These are phyloP conservation scores for Eremophila alpestris DNA, from an alignment of 2,797 vertebrate species.

Conservation along the genomic window DNA sequence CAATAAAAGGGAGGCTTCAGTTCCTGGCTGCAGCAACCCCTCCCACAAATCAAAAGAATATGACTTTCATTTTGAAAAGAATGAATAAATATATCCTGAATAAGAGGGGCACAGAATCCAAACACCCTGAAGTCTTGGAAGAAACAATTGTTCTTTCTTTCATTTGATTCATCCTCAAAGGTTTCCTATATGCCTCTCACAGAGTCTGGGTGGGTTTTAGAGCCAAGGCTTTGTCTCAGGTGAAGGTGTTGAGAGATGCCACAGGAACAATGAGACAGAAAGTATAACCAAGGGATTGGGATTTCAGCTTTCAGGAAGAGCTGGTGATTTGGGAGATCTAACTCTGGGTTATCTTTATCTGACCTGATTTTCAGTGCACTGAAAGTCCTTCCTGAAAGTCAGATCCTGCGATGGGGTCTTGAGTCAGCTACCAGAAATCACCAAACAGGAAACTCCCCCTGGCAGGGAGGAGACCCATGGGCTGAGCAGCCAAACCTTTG, in stretches of 20 bases:
- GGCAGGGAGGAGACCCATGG: not conserved
- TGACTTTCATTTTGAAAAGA: constrained; percentile 21
- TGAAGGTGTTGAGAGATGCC: not conserved
- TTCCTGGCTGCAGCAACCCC: constrained; percentile 10
- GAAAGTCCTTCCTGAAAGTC: not conserved
- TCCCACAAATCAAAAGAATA: constrained; percentile 47
- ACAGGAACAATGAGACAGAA: not conserved
- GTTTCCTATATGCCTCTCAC: not conserved
- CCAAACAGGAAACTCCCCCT: not conserved
- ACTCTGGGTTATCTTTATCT: not conserved
- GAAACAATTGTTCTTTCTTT: constrained; percentile 37
- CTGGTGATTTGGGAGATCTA: not conserved
- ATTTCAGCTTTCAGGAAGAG: not conserved
- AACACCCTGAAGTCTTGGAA: constrained; percentile 2
- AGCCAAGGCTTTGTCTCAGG: constrained; percentile 12
- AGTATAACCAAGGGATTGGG: not conserved
- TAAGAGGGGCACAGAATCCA: not conserved
- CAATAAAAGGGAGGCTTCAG: constrained; percentile 36
- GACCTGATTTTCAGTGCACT: not conserved
- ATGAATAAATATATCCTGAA: constrained; percentile 44
- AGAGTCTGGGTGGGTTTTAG: not conserved
- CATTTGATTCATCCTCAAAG: constrained; percentile 19
- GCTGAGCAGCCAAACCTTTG: not conserved
- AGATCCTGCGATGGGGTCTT: not conserved
- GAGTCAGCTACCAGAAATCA: not conserved